Conservation (phyloP, 1,140 invertebrate species). For the Metaphire vulgaris region DNA sequence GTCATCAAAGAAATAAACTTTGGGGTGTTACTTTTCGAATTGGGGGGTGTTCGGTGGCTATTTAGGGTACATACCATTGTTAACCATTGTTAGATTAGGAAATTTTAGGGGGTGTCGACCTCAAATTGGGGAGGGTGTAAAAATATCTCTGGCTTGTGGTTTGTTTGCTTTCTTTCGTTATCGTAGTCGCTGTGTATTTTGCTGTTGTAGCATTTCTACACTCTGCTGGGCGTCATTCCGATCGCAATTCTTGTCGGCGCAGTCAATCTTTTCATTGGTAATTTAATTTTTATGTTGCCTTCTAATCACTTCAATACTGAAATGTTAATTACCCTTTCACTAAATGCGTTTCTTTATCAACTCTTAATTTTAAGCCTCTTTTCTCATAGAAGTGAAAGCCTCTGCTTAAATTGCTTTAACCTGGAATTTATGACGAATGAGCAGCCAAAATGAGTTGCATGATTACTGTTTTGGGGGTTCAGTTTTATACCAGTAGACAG, state of each 20-base stretch:
- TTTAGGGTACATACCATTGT: too few relatives aligned
- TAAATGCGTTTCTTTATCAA: background rate
- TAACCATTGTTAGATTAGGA: too few relatives aligned
- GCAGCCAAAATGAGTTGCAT: background rate
- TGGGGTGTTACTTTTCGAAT: background rate
- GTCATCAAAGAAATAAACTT: background rate
- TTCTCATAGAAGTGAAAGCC: background rate
- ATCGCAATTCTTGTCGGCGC: background rate
- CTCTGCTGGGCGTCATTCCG: background rate
- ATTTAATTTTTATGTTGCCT: background rate
- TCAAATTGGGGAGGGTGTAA: too few relatives aligned
- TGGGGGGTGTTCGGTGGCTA: background rate
- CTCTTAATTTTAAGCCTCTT: background rate
- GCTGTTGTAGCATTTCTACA: conserved; percentile 11
- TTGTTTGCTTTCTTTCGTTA: too few relatives aligned
- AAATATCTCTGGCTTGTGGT: background rate
- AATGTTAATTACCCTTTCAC: background rate
- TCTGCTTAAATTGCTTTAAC: background rate
- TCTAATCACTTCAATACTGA: background rate
- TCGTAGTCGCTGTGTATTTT: background rate
- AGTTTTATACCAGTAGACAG: too few relatives aligned
- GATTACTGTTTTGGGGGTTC: too few relatives aligned
- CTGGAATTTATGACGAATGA: background rate
- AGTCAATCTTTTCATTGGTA: conserved; percentile 11
- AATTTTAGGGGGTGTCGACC: too few relatives aligned